Evolutionary conservation across 2,113 vertebrate species (phyloP).

Genomic region (Ivindomyrus marchei): DNA sequence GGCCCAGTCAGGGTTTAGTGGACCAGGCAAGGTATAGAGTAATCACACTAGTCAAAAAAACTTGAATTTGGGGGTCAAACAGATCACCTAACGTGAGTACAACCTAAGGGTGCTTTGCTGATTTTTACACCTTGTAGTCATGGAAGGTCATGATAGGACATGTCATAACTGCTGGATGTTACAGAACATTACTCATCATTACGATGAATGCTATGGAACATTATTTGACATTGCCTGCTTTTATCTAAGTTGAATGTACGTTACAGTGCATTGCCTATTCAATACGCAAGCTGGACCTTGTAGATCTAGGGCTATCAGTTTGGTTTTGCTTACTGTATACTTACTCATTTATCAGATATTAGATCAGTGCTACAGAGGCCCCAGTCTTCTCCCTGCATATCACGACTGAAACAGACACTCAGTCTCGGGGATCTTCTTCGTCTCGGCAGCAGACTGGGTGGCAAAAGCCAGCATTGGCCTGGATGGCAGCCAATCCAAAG

Average conservation of each 20-base stretch:
- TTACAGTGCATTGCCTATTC: neutral
- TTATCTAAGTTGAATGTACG: neutral
- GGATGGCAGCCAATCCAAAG: neutral
- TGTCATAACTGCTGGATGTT: neutral
- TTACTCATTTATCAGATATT: constrained; percentile 44
- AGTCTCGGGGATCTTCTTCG: neutral
- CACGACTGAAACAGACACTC: neutral
- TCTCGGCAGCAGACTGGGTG: neutral
- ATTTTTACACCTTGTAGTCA: neutral
- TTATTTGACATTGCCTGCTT: neutral
- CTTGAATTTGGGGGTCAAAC: neutral
- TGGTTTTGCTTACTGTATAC: constrained; percentile 16
- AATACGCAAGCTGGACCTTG: neutral
- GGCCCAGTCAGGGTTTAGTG: neutral
- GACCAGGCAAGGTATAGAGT: neutral
- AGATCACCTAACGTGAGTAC: neutral
- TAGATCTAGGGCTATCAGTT: neutral
- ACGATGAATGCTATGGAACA: neutral
- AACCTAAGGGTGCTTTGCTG: neutral
- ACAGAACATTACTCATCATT: neutral
- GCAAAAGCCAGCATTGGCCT: neutral
- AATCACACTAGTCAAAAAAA: neutral
- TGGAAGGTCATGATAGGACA: neutral
- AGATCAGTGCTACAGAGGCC: constrained; percentile 25
- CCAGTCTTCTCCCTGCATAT: neutral